These are phyloP conservation scores for Paraplagusia blochii DNA, from an alignment of 2,113 vertebrate genomes.

Conservation along the genomic window DNA sequence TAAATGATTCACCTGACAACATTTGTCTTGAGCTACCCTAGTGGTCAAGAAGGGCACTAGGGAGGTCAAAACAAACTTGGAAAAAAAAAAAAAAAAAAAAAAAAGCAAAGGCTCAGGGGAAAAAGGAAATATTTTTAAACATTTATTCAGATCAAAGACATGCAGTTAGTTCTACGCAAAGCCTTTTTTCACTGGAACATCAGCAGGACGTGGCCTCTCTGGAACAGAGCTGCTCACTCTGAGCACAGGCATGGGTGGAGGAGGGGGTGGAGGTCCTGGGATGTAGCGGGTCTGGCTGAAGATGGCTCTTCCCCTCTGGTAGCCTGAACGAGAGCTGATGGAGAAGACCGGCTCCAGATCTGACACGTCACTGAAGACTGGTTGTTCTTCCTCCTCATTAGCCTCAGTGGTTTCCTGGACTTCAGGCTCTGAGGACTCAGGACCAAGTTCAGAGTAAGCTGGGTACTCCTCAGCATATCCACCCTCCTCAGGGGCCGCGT, in stretches of 20 bases:
- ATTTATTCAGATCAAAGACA: no score
- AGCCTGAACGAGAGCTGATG: conserved; percentile 27
- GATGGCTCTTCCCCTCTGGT: conserved; percentile 15
- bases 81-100: no score
- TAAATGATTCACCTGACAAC: no score
- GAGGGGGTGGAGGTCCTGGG: conserved; percentile 9
- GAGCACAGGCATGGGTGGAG: background rate
- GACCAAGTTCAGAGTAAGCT: background rate
- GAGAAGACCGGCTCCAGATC: conserved; percentile 23
- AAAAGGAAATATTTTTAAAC: no score
- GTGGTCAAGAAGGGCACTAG: no score
- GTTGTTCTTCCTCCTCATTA: background rate
- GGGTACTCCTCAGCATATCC: background rate
- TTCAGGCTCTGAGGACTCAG: background rate
- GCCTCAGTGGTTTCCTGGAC: background rate
- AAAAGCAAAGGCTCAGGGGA: no score
- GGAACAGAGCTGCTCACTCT: background rate
- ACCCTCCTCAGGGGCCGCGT: background rate
- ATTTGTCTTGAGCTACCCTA: no score
- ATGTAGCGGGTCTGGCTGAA: conserved; percentile 21
- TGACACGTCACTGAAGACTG: conserved; percentile 30
- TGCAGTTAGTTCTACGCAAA: no score
- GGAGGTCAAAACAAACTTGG: no score
- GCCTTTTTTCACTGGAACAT: background rate
- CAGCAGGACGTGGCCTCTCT: background rate